Evolutionary conservation across 2,113 vertebrate species (phyloP), one percentile per base, ranked within the genome.

Genomic region (Hydrolagus affinis): DNA sequence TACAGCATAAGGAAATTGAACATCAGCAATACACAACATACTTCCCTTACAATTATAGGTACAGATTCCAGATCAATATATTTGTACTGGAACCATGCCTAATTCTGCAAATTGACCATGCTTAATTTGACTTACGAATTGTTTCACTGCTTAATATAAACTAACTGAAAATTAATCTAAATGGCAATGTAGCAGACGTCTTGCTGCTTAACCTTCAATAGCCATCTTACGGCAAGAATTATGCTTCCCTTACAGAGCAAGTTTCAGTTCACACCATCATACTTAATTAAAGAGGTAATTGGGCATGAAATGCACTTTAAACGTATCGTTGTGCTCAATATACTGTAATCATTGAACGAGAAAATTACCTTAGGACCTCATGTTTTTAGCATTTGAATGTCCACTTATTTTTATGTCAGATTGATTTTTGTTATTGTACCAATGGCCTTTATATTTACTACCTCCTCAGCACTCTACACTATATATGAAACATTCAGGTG

Each of bases 221-320:
- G 30, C 21, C 17, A 14, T 72, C 28, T 72, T 28, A 83, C 10
- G 28, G 78, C 62, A 32, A 17, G 25, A 83, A 32, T 17, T 64
- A 64, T 80, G 59, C 59, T 32, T 17, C 44, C 32, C 66, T 64
- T 10, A 83, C 8, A 11, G 12, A 68, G 44, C 44, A 83, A 19
- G 25, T 83, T 66, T 83, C 78, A 83, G 28, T 66, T 66, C 15
- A 83, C 28, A 30, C 62, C 66, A 66, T 68, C 62, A 64, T 32
- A 83, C 9, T 15, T 28, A 57, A 17, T 15, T 28, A 57, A 17
- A 88, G 89, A 87, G 90, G 89, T 92, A 93, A 93, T 92, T 92
- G 91, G 91, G 91, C 91, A 90, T 92, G 90, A 92, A 92, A 91
- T 93, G 89, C 91, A 90, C 91, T 92, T 92, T 91, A 92, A 91